These are phyloP conservation scores for Rhorus exstirpatorius DNA, from an alignment of 2,888 invertebrate species.

Conservation along the genomic window DNA sequence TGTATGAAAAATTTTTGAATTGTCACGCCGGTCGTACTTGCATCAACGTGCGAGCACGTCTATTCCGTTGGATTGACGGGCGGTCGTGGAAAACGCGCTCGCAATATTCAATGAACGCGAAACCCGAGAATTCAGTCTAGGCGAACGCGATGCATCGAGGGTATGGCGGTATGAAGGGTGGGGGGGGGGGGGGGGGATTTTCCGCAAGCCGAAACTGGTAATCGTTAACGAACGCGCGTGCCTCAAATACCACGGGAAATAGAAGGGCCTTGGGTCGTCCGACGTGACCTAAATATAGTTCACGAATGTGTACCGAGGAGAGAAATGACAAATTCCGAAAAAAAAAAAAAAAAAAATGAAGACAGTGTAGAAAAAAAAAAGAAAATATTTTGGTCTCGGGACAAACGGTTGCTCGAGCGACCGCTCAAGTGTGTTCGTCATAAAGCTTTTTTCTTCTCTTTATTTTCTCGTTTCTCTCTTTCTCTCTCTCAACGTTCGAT, in stretches of 20 bases:
- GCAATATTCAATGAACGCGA: constrained; percentile 72
- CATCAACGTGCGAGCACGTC: constrained; percentile 29
- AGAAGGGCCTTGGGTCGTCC: constrained; percentile 49
- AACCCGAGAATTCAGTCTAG: constrained; percentile 26
- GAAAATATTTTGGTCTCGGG: constrained; percentile 23
- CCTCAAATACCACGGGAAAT: constrained; percentile 75
- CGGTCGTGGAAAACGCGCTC: constrained; percentile 63
- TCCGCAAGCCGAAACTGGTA: constrained; percentile 68
- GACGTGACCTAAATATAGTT: constrained; percentile 57
- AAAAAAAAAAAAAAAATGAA: constrained; percentile 31
- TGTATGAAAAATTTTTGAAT: constrained; percentile 35
- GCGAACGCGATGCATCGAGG: constrained; percentile 40
- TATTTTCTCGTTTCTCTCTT: constrained; percentile 1
- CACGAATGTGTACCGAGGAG: constrained; percentile 20
- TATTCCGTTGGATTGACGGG: constrained; percentile 63
- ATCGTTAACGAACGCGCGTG: constrained; percentile 77
- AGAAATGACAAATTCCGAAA: constrained; percentile 46
- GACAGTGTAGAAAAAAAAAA: constrained; percentile 3
- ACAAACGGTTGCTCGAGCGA: constrained; percentile 37
- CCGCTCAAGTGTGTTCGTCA: neutral
- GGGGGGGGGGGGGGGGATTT: neutral
- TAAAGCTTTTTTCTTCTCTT: constrained; percentile 1
- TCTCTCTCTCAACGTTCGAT: constrained; percentile 7
- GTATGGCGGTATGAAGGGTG: neutral
- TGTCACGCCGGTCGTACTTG: constrained; percentile 30